Evolutionary conservation across 2,797 vertebrate genomes (phyloP), one percentile per base, ranked within the genome.

Genomic region (Pyrocephalus nanus): DNA sequence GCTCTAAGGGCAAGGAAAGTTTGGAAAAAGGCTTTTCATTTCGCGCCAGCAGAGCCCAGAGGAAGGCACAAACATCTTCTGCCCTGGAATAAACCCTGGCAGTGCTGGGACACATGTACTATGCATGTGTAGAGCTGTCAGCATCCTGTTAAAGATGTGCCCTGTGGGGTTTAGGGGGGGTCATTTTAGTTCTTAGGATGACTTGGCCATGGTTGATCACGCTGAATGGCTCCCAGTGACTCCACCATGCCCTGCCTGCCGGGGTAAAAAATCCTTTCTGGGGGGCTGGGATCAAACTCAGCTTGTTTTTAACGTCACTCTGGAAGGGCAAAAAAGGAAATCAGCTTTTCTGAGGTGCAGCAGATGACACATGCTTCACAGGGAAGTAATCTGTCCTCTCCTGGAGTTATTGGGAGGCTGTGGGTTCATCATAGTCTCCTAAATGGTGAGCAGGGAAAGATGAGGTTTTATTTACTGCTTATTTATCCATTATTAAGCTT

Each of bases 1-100:
- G 64, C 91, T 94, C 75, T 30, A 67, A 61, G 87, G 85, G 26
- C 62, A 78, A 92, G 79, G 66, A 69, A 77, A 76, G 43, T 58
- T 72, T 76, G 67, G 45, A 62, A 91, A 47, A 47, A 69, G 67
- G 34, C 55, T 91, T 93, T 79, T 95, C 64, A 89, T 91, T 79
- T 87, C 34, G 23, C 0, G 3, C 25, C 25, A 43, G 62, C 58
- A 65, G 53, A 91, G 29, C 60, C 43, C 23, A 76, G 15, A 11
- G 81, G 73, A 58, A 18, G 16, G 27, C 36, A 64, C 42, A 84
- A 88, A 42, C 25, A 43, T 57, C 47, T 57, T 15, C 79, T 90
- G 60, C 23, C 73, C 92, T 21, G 9, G 34, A 69, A 88, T 77
- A 88, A 94, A 88, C 55, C 15, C 20, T 8, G 20, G 22, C 11